Conservation (phyloP, 2,797 vertebrate species). For the Periparus ater region DNA sequence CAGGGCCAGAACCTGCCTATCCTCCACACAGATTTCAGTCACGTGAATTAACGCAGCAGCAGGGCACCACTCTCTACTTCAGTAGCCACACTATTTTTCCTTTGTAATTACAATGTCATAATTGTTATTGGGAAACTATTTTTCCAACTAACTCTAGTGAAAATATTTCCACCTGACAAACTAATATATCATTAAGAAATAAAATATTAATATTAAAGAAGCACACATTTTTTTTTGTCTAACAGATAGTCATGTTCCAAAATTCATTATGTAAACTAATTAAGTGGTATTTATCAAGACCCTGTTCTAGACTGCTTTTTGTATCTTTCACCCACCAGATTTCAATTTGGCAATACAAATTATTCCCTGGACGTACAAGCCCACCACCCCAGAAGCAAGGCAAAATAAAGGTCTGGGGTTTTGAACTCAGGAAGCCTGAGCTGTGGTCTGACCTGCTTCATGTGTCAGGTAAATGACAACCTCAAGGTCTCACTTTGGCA, state of each 20-base stretch:
- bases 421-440: neutral
- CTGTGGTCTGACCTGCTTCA: neutral
- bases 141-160: neutral
- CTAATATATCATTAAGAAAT: neutral
- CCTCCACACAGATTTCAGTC: neutral
- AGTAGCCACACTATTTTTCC: neutral
- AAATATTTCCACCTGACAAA: neutral
- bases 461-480: neutral
- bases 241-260: neutral
- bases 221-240: neutral
- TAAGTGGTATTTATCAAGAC: neutral
- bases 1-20: neutral
- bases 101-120: neutral
- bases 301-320: neutral
- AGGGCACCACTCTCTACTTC: neutral
- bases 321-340: neutral
- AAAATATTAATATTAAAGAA: neutral
- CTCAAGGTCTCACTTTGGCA: neutral
- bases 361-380: neutral
- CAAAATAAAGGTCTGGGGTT: neutral
- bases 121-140: neutral
- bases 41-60: neutral
- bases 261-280: neutral
- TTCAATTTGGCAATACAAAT: neutral
- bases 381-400: neutral